These are phyloP conservation scores for Pseudorasbora parva DNA, from an alignment of 2,113 vertebrate genomes.

Conservation along the genomic window DNA sequence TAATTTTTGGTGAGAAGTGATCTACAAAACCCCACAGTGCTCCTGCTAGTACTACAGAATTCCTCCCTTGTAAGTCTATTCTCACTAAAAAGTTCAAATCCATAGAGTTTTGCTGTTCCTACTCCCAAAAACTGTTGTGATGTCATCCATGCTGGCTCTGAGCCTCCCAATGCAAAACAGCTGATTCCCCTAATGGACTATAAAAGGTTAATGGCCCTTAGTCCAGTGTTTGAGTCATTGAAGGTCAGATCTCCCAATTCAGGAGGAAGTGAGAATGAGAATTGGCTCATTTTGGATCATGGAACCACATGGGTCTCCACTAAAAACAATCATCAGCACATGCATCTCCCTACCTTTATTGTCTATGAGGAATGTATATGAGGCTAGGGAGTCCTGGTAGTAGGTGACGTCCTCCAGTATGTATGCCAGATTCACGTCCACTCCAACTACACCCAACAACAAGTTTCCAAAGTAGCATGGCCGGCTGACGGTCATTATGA, in stretches of 20 bases:
- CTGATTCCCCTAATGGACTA: not conserved
- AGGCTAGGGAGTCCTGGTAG: constrained; percentile 95
- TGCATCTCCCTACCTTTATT: constrained; percentile 87
- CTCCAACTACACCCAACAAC: constrained; percentile 95
- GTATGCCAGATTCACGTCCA: constrained; percentile 96
- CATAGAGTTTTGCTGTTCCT: constrained; percentile 29
- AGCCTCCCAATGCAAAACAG: not conserved
- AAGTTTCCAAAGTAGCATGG: constrained; percentile 98
- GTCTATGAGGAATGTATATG: constrained; percentile 98
- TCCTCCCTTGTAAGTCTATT: no score
- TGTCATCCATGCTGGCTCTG: constrained; percentile 21
- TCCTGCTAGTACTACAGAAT: no score
- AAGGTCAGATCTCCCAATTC: not conserved
- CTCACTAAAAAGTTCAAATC: not conserved
- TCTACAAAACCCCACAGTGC: not conserved
- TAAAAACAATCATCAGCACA: not conserved
- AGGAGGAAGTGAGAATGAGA: not conserved
- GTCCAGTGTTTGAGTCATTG: constrained; percentile 5
- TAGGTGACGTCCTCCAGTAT: constrained; percentile 98
- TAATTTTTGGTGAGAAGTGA: not conserved
- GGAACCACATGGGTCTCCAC: not conserved
- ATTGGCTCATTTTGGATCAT: not conserved
- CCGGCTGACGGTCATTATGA: constrained; percentile 98
- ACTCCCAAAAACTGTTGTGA: constrained; percentile 25
- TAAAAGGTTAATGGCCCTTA: constrained; percentile 11